phyloP scores from a whole-genome alignment of 2,888 invertebrate genomes.

The Coleophora deauratella region DNA sequence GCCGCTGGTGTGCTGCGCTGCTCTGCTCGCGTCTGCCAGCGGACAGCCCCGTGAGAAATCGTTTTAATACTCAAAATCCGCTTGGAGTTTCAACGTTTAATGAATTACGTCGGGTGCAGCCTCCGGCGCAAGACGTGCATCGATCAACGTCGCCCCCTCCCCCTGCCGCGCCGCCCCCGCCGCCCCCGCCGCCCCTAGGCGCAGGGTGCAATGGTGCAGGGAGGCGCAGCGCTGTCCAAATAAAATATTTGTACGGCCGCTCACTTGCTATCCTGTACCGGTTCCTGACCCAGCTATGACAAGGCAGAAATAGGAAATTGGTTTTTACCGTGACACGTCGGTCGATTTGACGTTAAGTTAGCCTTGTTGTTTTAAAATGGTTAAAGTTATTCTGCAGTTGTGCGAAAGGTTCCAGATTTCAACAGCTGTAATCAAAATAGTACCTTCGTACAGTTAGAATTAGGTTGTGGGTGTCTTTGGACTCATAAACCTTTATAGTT shows the following conservation, averaged over 20 bases:
- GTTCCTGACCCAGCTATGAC: slow-evolving; percentile 8
- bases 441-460: too few relatives aligned
- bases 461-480: too few relatives aligned
- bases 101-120: slow-evolving; percentile 74
- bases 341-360: too few relatives aligned
- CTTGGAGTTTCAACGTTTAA: slow-evolving; percentile 73
- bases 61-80: slow-evolving; percentile 73
- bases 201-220: slow-evolving; percentile 47
- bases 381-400: too few relatives aligned
- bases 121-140: slow-evolving; percentile 78
- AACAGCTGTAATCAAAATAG: too few relatives aligned
- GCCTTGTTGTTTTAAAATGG: too few relatives aligned
- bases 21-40: too few relatives aligned
- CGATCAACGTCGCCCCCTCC: slow-evolving; percentile 71
- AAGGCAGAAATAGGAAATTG: background rate
- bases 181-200: slow-evolving; percentile 18
- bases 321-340: background rate
- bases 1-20: slow-evolving; percentile 3
- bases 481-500: too few relatives aligned
- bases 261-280: slow-evolving; percentile 15
- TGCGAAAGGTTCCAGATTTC: too few relatives aligned
- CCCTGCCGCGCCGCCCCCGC: slow-evolving; percentile 22
- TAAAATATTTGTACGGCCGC: slow-evolving; percentile 60
- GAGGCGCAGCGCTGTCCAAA: slow-evolving; percentile 62
- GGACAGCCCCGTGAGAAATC: slow-evolving; percentile 70